Conservation (phyloP, 2,888 invertebrate species). For the Metopia argyrocephala region DNA sequence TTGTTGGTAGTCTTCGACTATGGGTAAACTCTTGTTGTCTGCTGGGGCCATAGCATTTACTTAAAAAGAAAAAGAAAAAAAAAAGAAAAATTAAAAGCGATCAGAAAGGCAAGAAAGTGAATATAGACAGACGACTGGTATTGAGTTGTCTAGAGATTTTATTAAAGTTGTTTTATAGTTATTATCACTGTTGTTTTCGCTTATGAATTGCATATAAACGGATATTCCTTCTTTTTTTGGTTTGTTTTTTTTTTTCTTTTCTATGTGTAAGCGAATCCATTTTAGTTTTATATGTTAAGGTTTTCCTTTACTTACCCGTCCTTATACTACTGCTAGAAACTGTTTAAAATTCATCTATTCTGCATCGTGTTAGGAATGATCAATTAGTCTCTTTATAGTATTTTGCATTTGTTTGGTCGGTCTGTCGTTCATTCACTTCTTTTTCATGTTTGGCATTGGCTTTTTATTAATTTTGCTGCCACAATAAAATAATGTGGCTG, state of each 20-base stretch:
- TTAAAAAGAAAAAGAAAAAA: no score
- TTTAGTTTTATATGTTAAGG: not conserved
- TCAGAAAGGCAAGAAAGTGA: constrained; percentile 53
- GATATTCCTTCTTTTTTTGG: not conserved
- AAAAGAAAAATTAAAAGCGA: not conserved
- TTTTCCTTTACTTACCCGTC: constrained; percentile 5
- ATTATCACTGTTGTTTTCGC: constrained; percentile 27
- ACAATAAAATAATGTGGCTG: no score
- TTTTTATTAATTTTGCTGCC: not conserved
- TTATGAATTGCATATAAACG: not conserved
- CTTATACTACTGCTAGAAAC: constrained; percentile 4
- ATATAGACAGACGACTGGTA: not conserved
- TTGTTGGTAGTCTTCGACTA: constrained; percentile 13
- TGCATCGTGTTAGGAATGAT: constrained; percentile 50
- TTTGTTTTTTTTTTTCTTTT: not conserved
- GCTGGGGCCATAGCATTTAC: not conserved
- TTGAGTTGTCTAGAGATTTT: constrained; percentile 39
- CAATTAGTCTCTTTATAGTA: constrained; percentile 52
- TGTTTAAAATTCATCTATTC: constrained; percentile 49
- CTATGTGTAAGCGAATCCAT: not conserved
- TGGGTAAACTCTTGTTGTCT: constrained; percentile 23
- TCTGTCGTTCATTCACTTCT: constrained; percentile 52
- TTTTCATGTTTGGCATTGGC: constrained; percentile 36
- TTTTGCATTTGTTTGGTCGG: constrained; percentile 19
- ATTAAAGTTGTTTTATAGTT: constrained; percentile 12